A percentile compares a stretch with the other conserved stretches of the same genome.
These are phyloP conservation scores for Elgonia sp. DNA, from an alignment of 2,888 invertebrate genomes.

Conservation along the genomic window DNA sequence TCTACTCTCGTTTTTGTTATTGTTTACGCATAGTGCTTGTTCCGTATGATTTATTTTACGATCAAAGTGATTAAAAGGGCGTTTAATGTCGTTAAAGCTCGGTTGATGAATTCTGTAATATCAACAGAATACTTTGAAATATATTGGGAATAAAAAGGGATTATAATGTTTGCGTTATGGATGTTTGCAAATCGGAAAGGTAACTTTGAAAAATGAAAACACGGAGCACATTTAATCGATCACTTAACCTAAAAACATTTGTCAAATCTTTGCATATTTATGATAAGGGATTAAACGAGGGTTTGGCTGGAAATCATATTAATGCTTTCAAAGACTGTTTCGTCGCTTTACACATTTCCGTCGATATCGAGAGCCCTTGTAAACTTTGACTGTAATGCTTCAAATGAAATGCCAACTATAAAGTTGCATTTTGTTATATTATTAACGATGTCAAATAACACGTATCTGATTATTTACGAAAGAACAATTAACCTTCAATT, in stretches of 20 bases:
- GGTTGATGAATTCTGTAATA: conserved; percentile 41
- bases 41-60: conserved; percentile 30
- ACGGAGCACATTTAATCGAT: conserved; percentile 38
- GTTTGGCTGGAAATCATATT: conserved; percentile 11
- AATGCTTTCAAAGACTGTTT: conserved; percentile 11
- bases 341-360: conserved; percentile 7
- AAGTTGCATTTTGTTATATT: background rate
- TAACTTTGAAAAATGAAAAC: conserved; percentile 51
- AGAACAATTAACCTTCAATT: conserved; percentile 21
- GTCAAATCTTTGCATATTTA: conserved; percentile 58
- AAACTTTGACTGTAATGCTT: conserved; percentile 8
- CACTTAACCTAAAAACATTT: conserved; percentile 51
- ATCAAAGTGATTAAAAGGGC: conserved; percentile 47
- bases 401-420: conserved; percentile 23
- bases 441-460: conserved; percentile 11
- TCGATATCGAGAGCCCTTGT: conserved; percentile 1
- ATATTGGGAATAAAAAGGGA: conserved; percentile 36
- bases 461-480: conserved; percentile 23
- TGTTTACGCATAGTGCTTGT: conserved; percentile 15
- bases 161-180: conserved; percentile 41
- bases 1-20: conserved; percentile 24
- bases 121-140: conserved; percentile 31
- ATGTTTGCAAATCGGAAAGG: conserved; percentile 41
- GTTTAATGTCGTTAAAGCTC: conserved; percentile 39
- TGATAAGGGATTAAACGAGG: conserved; percentile 19